Evolutionary conservation across 2,888 invertebrate species (phyloP).

Genomic region (Meandrusa payeni): DNA sequence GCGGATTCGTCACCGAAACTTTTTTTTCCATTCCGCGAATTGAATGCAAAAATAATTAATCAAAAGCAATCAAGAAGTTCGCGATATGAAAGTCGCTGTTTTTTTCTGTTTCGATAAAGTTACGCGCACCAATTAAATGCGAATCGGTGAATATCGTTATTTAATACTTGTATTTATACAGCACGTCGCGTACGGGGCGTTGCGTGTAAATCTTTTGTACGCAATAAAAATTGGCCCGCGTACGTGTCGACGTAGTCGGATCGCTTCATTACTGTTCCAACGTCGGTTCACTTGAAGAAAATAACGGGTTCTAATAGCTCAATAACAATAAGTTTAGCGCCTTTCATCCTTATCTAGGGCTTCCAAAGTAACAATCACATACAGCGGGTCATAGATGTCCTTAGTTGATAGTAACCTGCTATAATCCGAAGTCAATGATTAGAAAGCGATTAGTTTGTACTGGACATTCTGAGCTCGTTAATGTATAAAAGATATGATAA

Average conservation of each 20-base stretch:
- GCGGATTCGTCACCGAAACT: no score
- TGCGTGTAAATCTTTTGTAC: conserved; percentile 27
- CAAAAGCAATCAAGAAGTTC: conserved; percentile 7
- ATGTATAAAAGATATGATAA: no score
- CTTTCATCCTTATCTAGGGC: no score
- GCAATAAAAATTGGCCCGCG: conserved; percentile 35
- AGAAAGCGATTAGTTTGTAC: no score
- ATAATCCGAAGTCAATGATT: no score
- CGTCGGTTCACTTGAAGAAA: conserved; percentile 5
- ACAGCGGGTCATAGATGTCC: no score
- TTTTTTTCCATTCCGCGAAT: not conserved
- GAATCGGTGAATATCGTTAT: conserved; percentile 11
- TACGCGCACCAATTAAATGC: conserved; percentile 17
- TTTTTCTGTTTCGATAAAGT: not conserved
- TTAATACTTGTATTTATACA: conserved; percentile 8
- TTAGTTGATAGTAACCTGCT: no score
- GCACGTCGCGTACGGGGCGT: conserved; percentile 1
- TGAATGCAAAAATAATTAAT: conserved; percentile 9
- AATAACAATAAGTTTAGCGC: no score
- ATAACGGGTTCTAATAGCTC: no score
- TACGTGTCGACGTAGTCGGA: conserved; percentile 48
- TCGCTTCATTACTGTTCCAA: conserved; percentile 44
- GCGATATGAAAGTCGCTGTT: conserved; percentile 1
- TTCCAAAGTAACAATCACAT: no score
- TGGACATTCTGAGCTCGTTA: no score